A percentile compares a stretch with the other conserved stretches of the same genome.
Evolutionary conservation across 92 coral and sea anemone genomes (phyloP).

Genomic region (Umimayanthus chanpuru): DNA sequence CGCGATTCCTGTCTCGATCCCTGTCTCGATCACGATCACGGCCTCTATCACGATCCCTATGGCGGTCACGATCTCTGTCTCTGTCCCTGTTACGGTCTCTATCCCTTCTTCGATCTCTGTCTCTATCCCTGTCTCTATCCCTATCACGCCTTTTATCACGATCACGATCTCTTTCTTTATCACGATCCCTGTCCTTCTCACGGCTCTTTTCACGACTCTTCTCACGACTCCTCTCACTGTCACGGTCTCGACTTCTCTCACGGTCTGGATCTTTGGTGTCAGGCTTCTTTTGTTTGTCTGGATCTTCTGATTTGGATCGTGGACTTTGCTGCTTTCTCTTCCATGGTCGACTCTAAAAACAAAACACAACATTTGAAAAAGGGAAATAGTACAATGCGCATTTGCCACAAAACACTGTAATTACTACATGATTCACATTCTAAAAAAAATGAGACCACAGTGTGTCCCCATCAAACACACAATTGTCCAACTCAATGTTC

Average conservation of each 20-base stretch:
- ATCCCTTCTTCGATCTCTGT: slow-evolving; percentile 18
- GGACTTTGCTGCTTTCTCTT: slow-evolving; percentile 32
- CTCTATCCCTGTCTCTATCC: not conserved
- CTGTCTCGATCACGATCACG: slow-evolving; percentile 55
- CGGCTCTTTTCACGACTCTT: slow-evolving; percentile 12
- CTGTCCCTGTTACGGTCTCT: slow-evolving; percentile 32
- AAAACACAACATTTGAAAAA: no score
- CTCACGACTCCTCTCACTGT: slow-evolving; percentile 20
- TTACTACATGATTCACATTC: not conserved
- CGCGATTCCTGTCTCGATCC: slow-evolving; percentile 33
- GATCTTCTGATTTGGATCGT: slow-evolving; percentile 12
- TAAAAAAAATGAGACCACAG: no score
- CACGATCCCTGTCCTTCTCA: slow-evolving; percentile 1
- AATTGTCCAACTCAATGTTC: no score
- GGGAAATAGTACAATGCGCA: no score
- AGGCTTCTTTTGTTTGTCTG: slow-evolving; percentile 15
- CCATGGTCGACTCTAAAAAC: slow-evolving; percentile 40
- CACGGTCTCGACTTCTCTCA: slow-evolving; percentile 22
- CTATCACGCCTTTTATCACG: not conserved
- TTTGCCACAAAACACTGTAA: no score
- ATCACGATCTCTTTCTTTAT: not conserved
- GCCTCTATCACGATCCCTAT: slow-evolving; percentile 42
- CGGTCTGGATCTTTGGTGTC: not conserved
- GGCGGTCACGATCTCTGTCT: slow-evolving; percentile 24
- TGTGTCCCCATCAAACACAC: no score